Percentiles rank a stretch among this genome's conserved stretches.
These are phyloP conservation scores for Drosophila sproati DNA, from an alignment of 1,140 invertebrate genomes.

Conservation along the genomic window DNA sequence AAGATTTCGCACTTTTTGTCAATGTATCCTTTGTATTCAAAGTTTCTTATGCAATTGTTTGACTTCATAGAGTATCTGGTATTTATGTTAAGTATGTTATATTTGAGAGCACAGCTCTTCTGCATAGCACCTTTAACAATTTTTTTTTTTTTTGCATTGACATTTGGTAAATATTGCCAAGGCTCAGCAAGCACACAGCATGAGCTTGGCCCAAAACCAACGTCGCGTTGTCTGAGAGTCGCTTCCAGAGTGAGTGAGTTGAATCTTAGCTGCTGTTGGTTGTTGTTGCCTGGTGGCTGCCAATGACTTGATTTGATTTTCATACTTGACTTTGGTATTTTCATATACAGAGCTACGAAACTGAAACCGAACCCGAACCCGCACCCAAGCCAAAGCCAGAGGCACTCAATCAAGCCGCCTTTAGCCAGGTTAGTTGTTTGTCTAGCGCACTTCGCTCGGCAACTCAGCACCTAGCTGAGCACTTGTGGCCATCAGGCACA, in stretches of 20 bases:
- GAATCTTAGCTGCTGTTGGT: slow-evolving; percentile 44
- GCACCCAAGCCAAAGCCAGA: slow-evolving; percentile 17
- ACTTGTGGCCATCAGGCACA: slow-evolving; percentile 17
- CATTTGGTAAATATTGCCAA: slow-evolving; percentile 81
- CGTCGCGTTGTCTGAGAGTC: slow-evolving; percentile 45
- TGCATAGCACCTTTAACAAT: slow-evolving; percentile 61
- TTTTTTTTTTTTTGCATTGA: slow-evolving; percentile 68
- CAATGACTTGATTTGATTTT: slow-evolving; percentile 81
- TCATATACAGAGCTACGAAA: slow-evolving; percentile 55
- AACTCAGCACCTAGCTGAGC: slow-evolving; percentile 19
- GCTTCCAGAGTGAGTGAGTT: slow-evolving; percentile 12
- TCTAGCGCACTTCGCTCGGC: slow-evolving; percentile 64
- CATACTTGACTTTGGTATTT: slow-evolving; percentile 43
- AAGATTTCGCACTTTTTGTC: too few relatives aligned
- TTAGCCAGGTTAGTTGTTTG: slow-evolving; percentile 61
- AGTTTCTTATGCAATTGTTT: neutral
- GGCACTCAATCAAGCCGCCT: slow-evolving; percentile 76
- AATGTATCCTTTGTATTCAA: neutral
- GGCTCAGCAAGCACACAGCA: slow-evolving; percentile 45
- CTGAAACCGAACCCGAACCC: neutral
- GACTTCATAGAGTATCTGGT: slow-evolving; percentile 37
- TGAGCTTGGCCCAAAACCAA: slow-evolving; percentile 12
- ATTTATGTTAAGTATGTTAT: slow-evolving; percentile 19
- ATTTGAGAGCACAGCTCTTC: slow-evolving; percentile 37
- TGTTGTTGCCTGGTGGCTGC: slow-evolving; percentile 61